Evolutionary conservation across 2,888 invertebrate genomes (phyloP).

Genomic region (Oconnorella tubifera): DNA sequence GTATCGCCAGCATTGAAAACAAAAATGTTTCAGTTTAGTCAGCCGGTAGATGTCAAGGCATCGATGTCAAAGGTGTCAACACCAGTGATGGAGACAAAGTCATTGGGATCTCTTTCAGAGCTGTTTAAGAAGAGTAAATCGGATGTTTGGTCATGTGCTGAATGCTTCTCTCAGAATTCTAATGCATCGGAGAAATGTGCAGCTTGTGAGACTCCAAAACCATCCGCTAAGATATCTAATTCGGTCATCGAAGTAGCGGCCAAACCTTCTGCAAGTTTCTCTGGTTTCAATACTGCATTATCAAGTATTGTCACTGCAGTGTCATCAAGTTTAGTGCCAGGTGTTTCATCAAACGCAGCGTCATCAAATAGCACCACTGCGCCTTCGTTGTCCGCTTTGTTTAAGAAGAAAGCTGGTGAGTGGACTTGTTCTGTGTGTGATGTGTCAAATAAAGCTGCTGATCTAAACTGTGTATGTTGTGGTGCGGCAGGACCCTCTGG

Average conservation of each 20-base stretch:
- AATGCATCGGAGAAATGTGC: neutral
- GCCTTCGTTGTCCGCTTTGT: constrained; percentile 6
- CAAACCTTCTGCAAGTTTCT: neutral
- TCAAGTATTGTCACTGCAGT: neutral
- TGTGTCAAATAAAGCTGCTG: neutral
- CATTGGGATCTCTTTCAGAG: neutral
- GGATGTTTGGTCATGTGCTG: neutral
- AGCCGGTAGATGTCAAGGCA: neutral
- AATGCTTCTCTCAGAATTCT: neutral
- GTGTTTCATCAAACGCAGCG: neutral
- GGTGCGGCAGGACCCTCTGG: neutral
- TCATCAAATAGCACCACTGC: neutral
- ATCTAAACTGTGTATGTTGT: neutral
- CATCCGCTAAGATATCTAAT: neutral
- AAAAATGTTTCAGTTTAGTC: neutral
- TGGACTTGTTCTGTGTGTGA: neutral
- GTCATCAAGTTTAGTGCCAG: neutral
- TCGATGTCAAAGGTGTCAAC: neutral
- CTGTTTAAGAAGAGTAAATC: constrained; percentile 1
- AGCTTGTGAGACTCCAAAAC: neutral
- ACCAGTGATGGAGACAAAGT: neutral
- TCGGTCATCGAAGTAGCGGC: neutral
- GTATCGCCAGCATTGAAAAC: neutral
- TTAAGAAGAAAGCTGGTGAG: neutral
- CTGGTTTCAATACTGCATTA: neutral